A percentile compares a stretch with the other conserved stretches of the same genome.
phyloP scores from a whole-genome alignment of 2,797 vertebrate species.

The Picus viridis region DNA sequence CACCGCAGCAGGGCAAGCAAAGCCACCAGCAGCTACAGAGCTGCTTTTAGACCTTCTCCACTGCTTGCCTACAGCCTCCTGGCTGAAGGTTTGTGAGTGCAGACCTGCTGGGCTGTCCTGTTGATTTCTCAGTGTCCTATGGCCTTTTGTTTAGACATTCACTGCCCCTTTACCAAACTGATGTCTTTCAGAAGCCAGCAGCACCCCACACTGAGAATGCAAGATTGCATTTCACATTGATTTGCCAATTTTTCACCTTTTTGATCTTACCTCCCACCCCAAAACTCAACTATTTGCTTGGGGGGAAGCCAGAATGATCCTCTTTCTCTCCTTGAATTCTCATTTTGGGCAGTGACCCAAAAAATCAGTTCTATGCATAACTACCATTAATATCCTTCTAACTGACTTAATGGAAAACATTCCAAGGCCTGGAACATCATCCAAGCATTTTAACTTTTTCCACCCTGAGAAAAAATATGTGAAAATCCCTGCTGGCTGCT shows the following conservation, averaged over 20 bases:
- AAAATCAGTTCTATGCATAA: constrained; percentile 53
- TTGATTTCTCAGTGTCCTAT: background rate
- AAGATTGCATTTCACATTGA: constrained; percentile 28
- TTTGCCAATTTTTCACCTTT: constrained; percentile 43
- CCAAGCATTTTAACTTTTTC: constrained; percentile 48
- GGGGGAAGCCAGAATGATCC: constrained; percentile 35
- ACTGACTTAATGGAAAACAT: constrained; percentile 59
- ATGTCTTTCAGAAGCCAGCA: background rate
- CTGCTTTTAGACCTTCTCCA: background rate
- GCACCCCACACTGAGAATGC: background rate
- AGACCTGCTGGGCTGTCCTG: background rate
- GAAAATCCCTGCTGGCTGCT: constrained; percentile 27
- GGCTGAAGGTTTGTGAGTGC: background rate
- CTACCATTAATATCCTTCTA: constrained; percentile 51
- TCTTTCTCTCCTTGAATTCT: constrained; percentile 37
- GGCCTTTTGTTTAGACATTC: background rate
- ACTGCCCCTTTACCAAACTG: background rate
- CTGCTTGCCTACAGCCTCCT: background rate
- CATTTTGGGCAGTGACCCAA: constrained; percentile 45
- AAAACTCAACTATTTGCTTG: constrained; percentile 54
- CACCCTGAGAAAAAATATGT: background rate
- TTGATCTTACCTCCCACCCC: constrained; percentile 27
- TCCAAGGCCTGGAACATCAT: constrained; percentile 46
- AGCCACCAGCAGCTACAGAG: background rate
- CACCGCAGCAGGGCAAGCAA: background rate